Evolutionary conservation across 2,888 invertebrate species (phyloP).

Genomic region (Prenolepis imparis): DNA sequence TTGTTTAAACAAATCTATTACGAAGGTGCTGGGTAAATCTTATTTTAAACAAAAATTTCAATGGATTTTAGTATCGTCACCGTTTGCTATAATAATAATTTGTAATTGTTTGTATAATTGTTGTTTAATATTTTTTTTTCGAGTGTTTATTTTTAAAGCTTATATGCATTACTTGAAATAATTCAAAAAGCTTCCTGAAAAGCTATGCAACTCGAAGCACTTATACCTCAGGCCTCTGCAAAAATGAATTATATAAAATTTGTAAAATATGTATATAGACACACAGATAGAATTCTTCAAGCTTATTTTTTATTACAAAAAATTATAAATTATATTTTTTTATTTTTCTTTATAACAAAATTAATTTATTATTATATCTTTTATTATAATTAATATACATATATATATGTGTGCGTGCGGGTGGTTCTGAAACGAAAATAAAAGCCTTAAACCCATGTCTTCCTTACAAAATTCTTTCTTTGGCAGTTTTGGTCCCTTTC

Average conservation of each 20-base stretch:
- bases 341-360: neutral
- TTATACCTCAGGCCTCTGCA: neutral
- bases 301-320: neutral
- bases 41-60: neutral
- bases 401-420: neutral
- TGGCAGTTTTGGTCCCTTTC: constrained; percentile 19
- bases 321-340: neutral
- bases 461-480: neutral
- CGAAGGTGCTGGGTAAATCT: neutral
- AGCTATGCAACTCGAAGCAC: neutral
- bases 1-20: constrained; percentile 45
- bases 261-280: neutral
- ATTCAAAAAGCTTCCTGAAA: neutral
- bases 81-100: neutral
- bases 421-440: neutral
- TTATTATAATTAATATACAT: neutral
- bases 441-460: neutral
- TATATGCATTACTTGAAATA: neutral
- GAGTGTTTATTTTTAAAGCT: neutral
- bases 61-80: neutral
- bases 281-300: neutral
- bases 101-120: neutral
- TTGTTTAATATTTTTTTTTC: neutral
- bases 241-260: neutral
- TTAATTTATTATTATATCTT: neutral